These are phyloP conservation scores for Caenorhabditis wallacei DNA, from an alignment of 2,888 invertebrate genomes.

Conservation along the genomic window DNA sequence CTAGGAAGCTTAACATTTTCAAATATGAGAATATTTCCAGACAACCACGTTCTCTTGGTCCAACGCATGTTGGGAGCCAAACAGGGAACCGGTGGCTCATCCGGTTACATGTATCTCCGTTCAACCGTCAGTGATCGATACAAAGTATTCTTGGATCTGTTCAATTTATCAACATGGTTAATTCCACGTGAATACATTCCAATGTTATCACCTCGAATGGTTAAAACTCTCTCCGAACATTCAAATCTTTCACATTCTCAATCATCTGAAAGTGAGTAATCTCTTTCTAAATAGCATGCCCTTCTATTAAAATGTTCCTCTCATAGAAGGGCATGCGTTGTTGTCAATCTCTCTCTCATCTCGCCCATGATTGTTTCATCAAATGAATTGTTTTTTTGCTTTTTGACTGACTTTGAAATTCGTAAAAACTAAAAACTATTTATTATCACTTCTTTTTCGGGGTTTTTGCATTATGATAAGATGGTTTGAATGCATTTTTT, in stretches of 20 bases:
- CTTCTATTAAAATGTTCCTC: too few relatives aligned
- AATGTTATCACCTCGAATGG: slow-evolving; percentile 90
- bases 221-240: slow-evolving; percentile 81
- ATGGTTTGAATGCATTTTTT: slow-evolving; percentile 40
- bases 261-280: slow-evolving; percentile 55
- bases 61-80: slow-evolving; percentile 99
- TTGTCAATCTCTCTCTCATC: slow-evolving; percentile 10
- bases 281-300: too few relatives aligned
- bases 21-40: slow-evolving; percentile 85
- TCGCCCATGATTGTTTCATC: slow-evolving; percentile 48
- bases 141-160: slow-evolving; percentile 97
- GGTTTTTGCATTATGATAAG: slow-evolving; percentile 59
- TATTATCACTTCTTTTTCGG: slow-evolving; percentile 54
- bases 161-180: slow-evolving; percentile 96
- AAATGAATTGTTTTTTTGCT: slow-evolving; percentile 36
- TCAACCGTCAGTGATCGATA: slow-evolving; percentile 98
- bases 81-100: slow-evolving; percentile 97
- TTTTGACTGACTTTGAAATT: neutral
- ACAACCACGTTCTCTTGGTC: slow-evolving; percentile 98
- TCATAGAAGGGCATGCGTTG: neutral
- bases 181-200: slow-evolving; percentile 95
- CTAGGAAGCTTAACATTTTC: neutral
- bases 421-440: slow-evolving; percentile 34
- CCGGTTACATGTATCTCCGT: slow-evolving; percentile 97
- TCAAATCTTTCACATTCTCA: slow-evolving; percentile 71